phyloP scores from a whole-genome alignment of 2,113 vertebrate species.

The Ochotona princeps region DNA sequence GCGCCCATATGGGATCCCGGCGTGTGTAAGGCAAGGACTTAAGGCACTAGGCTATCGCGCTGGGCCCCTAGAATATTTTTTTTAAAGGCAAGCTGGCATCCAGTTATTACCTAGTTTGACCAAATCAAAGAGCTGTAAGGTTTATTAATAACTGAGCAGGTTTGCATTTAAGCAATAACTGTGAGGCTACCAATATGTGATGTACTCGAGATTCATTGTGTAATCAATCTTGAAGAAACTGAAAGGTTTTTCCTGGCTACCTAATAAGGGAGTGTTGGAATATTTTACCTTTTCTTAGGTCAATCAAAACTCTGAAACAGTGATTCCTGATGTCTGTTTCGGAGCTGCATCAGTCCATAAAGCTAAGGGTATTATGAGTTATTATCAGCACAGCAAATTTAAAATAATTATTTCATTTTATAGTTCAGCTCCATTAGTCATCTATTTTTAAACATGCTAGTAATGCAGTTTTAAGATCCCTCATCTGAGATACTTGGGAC shows the following conservation, averaged over 20 bases:
- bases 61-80: background rate
- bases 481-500: background rate
- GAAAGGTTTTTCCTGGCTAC: constrained; percentile 47
- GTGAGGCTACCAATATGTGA: constrained; percentile 70
- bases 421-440: constrained; percentile 15
- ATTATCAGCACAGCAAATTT: background rate
- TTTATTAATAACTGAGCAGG: constrained; percentile 32
- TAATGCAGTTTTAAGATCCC: background rate
- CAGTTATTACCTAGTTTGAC: constrained; percentile 59
- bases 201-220: constrained; percentile 56
- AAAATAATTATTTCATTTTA: background rate
- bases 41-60: too few species aligned
- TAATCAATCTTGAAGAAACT: background rate
- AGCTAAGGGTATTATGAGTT: background rate
- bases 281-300: constrained; percentile 63
- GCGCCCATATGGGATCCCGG: too few species aligned
- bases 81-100: constrained; percentile 60
- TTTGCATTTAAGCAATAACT: constrained; percentile 57
- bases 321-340: constrained; percentile 35
- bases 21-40: too few species aligned
- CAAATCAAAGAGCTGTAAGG: constrained; percentile 54
- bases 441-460: constrained; percentile 34
- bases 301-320: constrained; percentile 66
- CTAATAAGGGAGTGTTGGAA: background rate
- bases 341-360: background rate